These are phyloP conservation scores for Macrobrachium nipponense DNA, from an alignment of 1,140 invertebrate genomes.

Conservation along the genomic window DNA sequence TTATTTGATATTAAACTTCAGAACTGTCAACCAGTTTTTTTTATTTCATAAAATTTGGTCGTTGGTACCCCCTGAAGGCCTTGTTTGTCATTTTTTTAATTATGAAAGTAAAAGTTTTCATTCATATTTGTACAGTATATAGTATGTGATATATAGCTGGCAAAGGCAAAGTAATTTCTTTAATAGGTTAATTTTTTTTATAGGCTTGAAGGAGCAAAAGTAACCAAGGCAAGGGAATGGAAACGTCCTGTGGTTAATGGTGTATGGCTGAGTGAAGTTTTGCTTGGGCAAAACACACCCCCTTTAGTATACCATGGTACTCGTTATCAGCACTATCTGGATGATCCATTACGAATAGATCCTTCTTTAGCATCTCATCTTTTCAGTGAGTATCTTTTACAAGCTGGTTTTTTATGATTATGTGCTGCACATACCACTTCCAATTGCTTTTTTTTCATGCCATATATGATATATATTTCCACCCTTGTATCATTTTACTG, in stretches of 20 bases:
- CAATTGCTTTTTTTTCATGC: neutral
- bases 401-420: neutral
- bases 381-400: constrained; percentile 81
- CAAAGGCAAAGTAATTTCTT: neutral
- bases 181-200: constrained; percentile 50
- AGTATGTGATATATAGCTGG: constrained; percentile 10
- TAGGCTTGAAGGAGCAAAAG: constrained; percentile 88
- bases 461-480: too few species aligned
- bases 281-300: constrained; percentile 85
- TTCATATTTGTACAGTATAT: neutral
- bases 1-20: too few species aligned
- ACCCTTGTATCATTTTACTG: neutral
- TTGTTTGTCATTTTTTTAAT: too few species aligned
- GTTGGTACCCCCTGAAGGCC: too few species aligned
- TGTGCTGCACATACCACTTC: neutral
- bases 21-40: too few species aligned
- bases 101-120: too few species aligned
- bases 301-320: constrained; percentile 63
- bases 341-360: constrained; percentile 87
- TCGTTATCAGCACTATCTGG: constrained; percentile 69
- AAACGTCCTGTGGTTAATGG: constrained; percentile 86
- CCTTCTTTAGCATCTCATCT: constrained; percentile 86
- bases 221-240: constrained; percentile 91
- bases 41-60: too few species aligned
- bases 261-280: constrained; percentile 92